Evolutionary conservation across 2,113 vertebrate species (phyloP).

Genomic region (Leucoraja erinaceus): DNA sequence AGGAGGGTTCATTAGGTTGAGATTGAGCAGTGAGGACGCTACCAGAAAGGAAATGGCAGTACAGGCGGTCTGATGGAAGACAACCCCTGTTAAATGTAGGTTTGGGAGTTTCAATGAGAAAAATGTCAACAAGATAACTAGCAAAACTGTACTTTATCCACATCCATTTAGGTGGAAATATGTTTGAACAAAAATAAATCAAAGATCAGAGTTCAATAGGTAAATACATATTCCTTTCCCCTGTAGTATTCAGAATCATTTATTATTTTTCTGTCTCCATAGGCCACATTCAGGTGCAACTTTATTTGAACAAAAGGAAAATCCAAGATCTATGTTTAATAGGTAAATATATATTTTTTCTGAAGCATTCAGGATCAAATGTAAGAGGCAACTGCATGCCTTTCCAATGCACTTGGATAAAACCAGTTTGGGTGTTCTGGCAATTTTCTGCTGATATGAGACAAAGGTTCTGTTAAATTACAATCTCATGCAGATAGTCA

Average conservation of each 20-base stretch:
- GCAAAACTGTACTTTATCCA: background rate
- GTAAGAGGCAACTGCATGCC: background rate
- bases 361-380: background rate
- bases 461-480: background rate
- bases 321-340: background rate
- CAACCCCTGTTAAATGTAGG: background rate
- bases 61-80: background rate
- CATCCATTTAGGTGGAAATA: background rate
- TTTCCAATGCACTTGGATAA: background rate
- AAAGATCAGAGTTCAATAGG: background rate
- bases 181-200: background rate
- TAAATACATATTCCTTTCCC: background rate
- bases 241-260: background rate
- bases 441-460: background rate
- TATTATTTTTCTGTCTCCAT: background rate
- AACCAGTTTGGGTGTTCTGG: background rate
- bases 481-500: background rate
- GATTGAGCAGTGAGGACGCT: background rate
- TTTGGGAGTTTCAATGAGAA: background rate
- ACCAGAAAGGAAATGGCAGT: background rate
- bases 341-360: background rate
- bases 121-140: background rate
- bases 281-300: background rate
- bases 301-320: background rate
- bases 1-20: background rate